Percentiles rank a stretch among this genome's conserved stretches.
Conservation (phyloP, 2,797 vertebrate genomes). For the Semaprochilodus insignis region DNA sequence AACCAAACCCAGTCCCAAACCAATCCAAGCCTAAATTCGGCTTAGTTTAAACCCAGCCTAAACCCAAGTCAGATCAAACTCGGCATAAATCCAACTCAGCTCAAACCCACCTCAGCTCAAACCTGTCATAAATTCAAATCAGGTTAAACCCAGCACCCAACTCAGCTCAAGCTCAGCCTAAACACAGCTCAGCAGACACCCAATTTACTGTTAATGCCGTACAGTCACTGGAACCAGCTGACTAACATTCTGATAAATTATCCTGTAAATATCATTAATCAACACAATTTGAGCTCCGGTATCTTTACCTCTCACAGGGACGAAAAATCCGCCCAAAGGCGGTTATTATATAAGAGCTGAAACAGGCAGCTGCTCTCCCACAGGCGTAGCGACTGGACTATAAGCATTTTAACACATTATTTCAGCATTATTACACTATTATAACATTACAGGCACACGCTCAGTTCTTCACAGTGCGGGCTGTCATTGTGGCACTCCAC, state of each 20-base stretch:
- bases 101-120: background rate
- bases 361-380: background rate
- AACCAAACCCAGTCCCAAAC: background rate
- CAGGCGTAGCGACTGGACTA: background rate
- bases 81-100: background rate
- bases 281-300: background rate
- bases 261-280: slow-evolving; percentile 9
- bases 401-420: background rate
- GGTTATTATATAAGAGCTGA: background rate
- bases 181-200: background rate
- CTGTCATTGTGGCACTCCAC: slow-evolving; percentile 13
- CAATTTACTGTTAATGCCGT: background rate
- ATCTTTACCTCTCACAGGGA: background rate
- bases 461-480: slow-evolving; percentile 25
- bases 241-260: background rate
- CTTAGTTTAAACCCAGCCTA: background rate
- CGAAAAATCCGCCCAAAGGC: background rate
- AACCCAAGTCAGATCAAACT: background rate
- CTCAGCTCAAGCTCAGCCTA: background rate
- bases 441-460: background rate
- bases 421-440: slow-evolving; percentile 4
- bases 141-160: background rate
- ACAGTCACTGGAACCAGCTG: background rate
- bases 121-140: background rate
- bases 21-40: no score